phyloP scores from a whole-genome alignment of 2,888 invertebrate species.

The Drosophila borealis region DNA sequence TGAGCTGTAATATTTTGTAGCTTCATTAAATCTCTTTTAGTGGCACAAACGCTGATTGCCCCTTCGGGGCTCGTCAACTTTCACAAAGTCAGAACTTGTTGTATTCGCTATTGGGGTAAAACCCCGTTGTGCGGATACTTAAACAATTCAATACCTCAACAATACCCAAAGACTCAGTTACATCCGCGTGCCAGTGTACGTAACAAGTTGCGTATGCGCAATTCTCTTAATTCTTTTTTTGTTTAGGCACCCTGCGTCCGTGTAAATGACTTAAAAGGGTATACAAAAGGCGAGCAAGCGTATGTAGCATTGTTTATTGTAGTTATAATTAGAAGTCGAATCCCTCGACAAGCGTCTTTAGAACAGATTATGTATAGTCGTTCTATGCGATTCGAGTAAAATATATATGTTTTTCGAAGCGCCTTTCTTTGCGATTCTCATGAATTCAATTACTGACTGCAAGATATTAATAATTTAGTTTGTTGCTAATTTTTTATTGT shows the following conservation, averaged over 20 bases:
- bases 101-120: constrained; percentile 44
- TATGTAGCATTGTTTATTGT: not conserved
- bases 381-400: not conserved
- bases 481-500: too few species aligned
- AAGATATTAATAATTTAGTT: too few species aligned
- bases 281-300: not conserved
- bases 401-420: too few species aligned
- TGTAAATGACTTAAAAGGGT: not conserved
- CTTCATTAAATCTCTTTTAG: constrained; percentile 35
- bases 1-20: constrained; percentile 13
- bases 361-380: too few species aligned
- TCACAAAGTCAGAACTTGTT: constrained; percentile 67
- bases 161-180: constrained; percentile 31
- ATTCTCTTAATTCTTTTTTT: constrained; percentile 34
- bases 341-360: too few species aligned
- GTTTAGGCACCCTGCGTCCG: constrained; percentile 6
- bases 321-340: not conserved
- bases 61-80: constrained; percentile 56
- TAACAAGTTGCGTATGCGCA: constrained; percentile 55
- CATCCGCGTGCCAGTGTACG: constrained; percentile 60
- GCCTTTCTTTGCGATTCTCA: constrained; percentile 1
- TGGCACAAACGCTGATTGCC: constrained; percentile 29
- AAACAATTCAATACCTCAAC: constrained; percentile 25
- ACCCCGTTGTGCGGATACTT: constrained; percentile 46
- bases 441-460: not conserved